A percentile compares a stretch with the other conserved stretches of the same genome.
These are phyloP conservation scores for Microtus pennsylvanicus DNA, from an alignment of 2,113 vertebrate genomes.

Conservation along the genomic window DNA sequence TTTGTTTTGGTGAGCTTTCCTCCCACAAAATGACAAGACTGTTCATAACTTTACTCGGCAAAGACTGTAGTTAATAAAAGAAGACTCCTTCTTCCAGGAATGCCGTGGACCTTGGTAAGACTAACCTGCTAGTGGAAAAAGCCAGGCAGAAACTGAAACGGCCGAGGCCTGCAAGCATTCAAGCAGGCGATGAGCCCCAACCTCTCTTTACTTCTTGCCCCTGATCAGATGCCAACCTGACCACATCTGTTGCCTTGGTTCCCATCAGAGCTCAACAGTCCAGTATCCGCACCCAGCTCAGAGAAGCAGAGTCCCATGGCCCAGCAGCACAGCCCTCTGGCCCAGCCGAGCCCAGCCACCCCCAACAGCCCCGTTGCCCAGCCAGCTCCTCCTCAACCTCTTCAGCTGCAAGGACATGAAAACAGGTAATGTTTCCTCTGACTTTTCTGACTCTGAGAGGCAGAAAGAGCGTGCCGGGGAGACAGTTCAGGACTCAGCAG, in stretches of 20 bases:
- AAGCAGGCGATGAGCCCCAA: neutral
- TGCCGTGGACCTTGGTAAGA: conserved; percentile 27
- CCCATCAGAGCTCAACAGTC: conserved; percentile 93
- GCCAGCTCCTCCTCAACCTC: conserved; percentile 90
- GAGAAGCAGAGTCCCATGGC: conserved; percentile 98
- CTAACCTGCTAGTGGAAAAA: conserved; percentile 68
- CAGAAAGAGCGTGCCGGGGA: too few species aligned
- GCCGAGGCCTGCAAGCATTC: conserved; percentile 6
- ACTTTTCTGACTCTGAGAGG: neutral
- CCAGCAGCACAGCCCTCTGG: conserved; percentile 89
- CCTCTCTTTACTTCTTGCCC: conserved; percentile 61
- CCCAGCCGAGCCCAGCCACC: conserved; percentile 85
- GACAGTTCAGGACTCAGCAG: neutral
- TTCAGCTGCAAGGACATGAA: conserved; percentile 94
- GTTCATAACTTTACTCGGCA: neutral
- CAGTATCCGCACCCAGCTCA: conserved; percentile 93
- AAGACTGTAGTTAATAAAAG: conserved; percentile 30
- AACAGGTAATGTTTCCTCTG: conserved; percentile 90
- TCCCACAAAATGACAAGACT: conserved; percentile 40
- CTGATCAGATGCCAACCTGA: conserved; percentile 57
- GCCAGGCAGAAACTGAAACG: conserved; percentile 59
- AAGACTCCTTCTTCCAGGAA: conserved; percentile 39
- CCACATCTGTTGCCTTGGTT: conserved; percentile 70
- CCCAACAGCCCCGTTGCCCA: conserved; percentile 88
- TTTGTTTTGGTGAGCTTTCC: neutral